A percentile compares a stretch with the other conserved stretches of the same genome.
These are phyloP conservation scores for Iselma pallidipennis DNA, from an alignment of 2,888 invertebrate species.

Conservation along the genomic window DNA sequence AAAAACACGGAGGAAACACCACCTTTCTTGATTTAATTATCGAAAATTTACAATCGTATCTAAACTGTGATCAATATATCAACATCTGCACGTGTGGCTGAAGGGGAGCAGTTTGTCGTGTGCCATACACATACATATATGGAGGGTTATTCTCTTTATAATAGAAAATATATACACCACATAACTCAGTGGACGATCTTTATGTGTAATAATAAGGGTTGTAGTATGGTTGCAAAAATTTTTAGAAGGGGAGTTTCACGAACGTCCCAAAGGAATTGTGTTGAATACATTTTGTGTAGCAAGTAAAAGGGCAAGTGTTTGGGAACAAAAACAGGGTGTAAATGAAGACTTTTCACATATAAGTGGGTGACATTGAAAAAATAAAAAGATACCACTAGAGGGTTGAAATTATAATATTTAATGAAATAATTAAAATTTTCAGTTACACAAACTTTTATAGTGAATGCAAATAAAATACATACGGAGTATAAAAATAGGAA, in stretches of 20 bases:
- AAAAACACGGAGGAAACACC: neutral
- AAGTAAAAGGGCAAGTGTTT: neutral
- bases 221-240: neutral
- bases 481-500: too few relatives aligned
- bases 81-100: slow-evolving; percentile 11
- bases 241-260: neutral
- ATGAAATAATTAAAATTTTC: neutral
- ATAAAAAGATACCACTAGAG: neutral
- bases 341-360: neutral
- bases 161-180: too few relatives aligned
- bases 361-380: neutral
- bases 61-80: slow-evolving; percentile 13
- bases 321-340: neutral
- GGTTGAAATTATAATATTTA: neutral
- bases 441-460: too few relatives aligned
- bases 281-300: neutral
- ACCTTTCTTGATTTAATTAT: slow-evolving; percentile 12
- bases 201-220: neutral
- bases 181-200: neutral
- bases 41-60: slow-evolving; percentile 5
- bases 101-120: neutral
- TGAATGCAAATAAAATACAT: too few relatives aligned
- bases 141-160: neutral
- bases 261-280: neutral
- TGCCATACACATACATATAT: neutral